Evolutionary conservation across 2,888 invertebrate genomes (phyloP), one percentile per base, ranked within the genome.

Genomic region (Eubasilissa splendida): DNA sequence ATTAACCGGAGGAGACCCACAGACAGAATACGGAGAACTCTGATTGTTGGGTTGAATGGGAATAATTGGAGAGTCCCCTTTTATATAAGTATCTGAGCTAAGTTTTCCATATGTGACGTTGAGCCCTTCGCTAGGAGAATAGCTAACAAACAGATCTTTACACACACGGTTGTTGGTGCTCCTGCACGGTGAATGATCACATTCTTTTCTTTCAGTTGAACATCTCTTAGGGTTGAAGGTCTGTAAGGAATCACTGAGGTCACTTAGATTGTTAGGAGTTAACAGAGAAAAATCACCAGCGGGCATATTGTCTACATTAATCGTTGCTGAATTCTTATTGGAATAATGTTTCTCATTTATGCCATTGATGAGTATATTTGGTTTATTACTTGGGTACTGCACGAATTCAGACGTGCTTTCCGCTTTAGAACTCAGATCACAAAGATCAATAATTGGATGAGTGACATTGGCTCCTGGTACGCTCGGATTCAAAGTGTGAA

Each of bases 61-160:
- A 77, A 83, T 74, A 70, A 87, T 86, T 0, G 90, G 90, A 0
- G 90, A 90, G 59, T 91, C 91, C 7, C 83, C 84, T 85, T 91
- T 92, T 7, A 90, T 90, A 82, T 88, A 92, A 0, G 92, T 92
- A 84, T 91, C 91, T 1, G 90, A 89, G 85, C 88, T 89, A 10
- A 89, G 84, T 86, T 88, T 90, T 33, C 82, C 70, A 81, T 86
- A 85, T 2, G 86, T 85, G 33, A 89, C 88, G 68, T 89, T 78
- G 12, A 79, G 66, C 0, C 65, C 88, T 71, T 89, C 87, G 7
- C 87, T 87, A 52, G 88, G 84, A 11, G 82, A 82, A 68, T 71
- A 79, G n/a, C 66, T 60, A 22, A 60, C 52, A 12, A 80, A 73
- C 58, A 77, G 63, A n/a, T 80, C 80, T 54, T 71, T 60, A 53